Percentiles rank a stretch among this genome's conserved stretches.
Conservation (phyloP, 2,888 invertebrate species). For the Andrena dorsata region DNA sequence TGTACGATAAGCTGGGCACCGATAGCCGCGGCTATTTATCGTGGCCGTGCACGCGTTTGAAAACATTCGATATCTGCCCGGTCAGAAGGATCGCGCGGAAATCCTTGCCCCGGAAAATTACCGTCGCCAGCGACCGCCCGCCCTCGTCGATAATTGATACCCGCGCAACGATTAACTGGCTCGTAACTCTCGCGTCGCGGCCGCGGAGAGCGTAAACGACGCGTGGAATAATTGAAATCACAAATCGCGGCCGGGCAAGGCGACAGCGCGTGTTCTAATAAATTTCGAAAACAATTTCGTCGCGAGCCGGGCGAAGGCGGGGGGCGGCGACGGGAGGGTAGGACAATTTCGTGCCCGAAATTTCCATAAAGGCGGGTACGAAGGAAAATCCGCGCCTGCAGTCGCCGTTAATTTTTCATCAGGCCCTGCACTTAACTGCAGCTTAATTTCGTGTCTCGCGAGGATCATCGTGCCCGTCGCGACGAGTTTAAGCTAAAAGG, state of each 20-base stretch:
- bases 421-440: slow-evolving; percentile 67
- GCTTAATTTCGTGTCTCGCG: slow-evolving; percentile 73
- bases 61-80: slow-evolving; percentile 39
- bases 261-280: slow-evolving; percentile 16
- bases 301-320: not conserved
- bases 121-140: not conserved
- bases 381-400: slow-evolving; percentile 51
- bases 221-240: slow-evolving; percentile 16
- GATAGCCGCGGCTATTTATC: slow-evolving; percentile 39
- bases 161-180: slow-evolving; percentile 32
- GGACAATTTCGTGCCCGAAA: slow-evolving; percentile 42
- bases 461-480: slow-evolving; percentile 73
- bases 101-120: slow-evolving; percentile 35
- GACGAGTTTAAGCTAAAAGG: slow-evolving; percentile 71
- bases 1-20: slow-evolving; percentile 43
- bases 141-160: slow-evolving; percentile 32
- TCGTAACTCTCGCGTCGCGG: slow-evolving; percentile 26
- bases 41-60: slow-evolving; percentile 16
- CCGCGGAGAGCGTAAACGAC: not conserved
- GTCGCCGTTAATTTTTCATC: slow-evolving; percentile 69
- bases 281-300: slow-evolving; percentile 52
- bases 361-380: slow-evolving; percentile 53
- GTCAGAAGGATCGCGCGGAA: not conserved
- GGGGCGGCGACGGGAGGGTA: not conserved
- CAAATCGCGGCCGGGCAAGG: slow-evolving; percentile 3